Conservation (phyloP, 2,888 invertebrate genomes). For the Agriopis leucophaearia region DNA sequence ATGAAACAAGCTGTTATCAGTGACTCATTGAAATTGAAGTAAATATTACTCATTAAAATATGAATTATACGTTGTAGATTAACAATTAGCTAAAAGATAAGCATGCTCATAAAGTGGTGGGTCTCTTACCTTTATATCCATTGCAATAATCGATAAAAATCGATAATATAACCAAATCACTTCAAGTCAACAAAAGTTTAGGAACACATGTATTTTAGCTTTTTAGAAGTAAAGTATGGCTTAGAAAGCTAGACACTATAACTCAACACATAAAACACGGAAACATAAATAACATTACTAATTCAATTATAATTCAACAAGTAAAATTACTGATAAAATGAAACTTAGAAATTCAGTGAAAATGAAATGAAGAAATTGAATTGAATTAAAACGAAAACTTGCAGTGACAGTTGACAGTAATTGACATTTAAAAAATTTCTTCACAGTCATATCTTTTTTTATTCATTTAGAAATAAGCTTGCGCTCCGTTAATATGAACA, state of each 20-base stretch:
- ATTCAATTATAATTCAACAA: conserved; percentile 17
- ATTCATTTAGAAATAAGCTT: no score
- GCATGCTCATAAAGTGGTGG: not conserved
- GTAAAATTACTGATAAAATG: conserved; percentile 2
- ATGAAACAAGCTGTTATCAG: conserved; percentile 21
- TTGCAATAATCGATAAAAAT: conserved; percentile 64
- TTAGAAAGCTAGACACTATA: not conserved
- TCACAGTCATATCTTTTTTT: no score
- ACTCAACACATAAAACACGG: not conserved
- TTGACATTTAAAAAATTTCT: no score
- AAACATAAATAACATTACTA: not conserved
- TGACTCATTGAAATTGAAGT: conserved; percentile 8
- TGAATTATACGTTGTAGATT: not conserved
- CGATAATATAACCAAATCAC: conserved; percentile 67
- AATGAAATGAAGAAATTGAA: not conserved
- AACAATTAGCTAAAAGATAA: not conserved
- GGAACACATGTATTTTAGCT: conserved; percentile 13
- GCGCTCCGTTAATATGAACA: no score
- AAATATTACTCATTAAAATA: not conserved
- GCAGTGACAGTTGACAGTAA: not conserved
- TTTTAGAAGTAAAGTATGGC: not conserved
- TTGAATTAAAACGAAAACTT: conserved; percentile 1
- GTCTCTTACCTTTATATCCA: conserved; percentile 80
- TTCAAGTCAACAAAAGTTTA: conserved; percentile 50
- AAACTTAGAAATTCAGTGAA: not conserved